These are phyloP conservation scores for Elaphurus davidianus DNA, from an alignment of 2,113 vertebrate species.

Conservation along the genomic window DNA sequence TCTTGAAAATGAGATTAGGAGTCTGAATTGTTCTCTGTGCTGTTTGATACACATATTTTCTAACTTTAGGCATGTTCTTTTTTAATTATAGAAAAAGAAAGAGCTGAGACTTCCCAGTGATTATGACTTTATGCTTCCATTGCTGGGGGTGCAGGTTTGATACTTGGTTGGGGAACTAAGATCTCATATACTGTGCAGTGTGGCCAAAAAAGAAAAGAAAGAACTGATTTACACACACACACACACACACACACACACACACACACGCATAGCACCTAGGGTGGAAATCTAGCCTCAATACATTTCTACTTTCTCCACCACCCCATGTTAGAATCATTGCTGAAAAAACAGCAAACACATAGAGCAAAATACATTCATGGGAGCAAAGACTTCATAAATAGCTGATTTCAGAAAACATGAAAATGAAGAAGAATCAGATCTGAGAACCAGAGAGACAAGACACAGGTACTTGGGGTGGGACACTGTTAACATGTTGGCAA, in stretches of 20 bases:
- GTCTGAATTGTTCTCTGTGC: not conserved
- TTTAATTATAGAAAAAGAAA: not conserved
- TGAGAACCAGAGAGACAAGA: not conserved
- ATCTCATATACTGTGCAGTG: not conserved
- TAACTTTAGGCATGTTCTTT: not conserved
- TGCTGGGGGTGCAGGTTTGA: not conserved
- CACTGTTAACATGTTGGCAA: not conserved
- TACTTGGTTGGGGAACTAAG: not conserved
- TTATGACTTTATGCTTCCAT: not conserved
- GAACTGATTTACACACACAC: not conserved
- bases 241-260: too few relatives aligned
- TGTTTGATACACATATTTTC: not conserved
- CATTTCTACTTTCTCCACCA: not conserved
- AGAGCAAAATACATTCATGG: not conserved
- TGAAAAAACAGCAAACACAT: not conserved
- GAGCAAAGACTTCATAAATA: not conserved
- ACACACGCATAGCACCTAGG: not conserved
- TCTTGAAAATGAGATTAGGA: not conserved
- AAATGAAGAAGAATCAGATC: not conserved
- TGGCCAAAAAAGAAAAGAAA: not conserved
- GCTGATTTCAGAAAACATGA: not conserved
- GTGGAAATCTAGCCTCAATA: not conserved
- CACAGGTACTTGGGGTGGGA: not conserved
- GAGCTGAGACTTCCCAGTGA: not conserved
- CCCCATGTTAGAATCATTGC: not conserved